Evolutionary conservation across 2,797 vertebrate species (phyloP).

Genomic region (Antennarius maculatus): DNA sequence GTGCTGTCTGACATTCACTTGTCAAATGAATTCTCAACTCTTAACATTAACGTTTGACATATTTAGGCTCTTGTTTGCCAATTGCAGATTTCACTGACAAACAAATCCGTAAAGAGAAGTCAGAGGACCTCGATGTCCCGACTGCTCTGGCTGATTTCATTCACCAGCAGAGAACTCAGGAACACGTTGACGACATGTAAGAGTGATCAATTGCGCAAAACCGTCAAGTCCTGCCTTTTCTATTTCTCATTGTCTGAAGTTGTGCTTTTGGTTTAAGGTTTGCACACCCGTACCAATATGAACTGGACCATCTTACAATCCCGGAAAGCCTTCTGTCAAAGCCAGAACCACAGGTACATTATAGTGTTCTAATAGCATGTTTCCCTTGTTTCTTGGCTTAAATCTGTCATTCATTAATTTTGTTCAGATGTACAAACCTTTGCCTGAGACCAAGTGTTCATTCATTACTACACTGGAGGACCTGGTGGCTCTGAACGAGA

Average conservation of each 20-base stretch:
- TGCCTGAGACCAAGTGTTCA: conserved; percentile 84
- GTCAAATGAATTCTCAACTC: neutral
- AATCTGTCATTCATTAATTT: neutral
- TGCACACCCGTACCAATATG: conserved; percentile 94
- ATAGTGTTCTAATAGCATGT: neutral
- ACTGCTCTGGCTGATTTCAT: conserved; percentile 94
- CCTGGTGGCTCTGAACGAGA: conserved; percentile 91
- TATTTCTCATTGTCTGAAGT: neutral
- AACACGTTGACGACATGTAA: conserved; percentile 93
- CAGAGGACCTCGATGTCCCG: conserved; percentile 92
- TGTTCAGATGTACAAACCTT: conserved; percentile 84
- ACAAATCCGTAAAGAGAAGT: conserved; percentile 85
- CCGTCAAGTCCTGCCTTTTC: neutral
- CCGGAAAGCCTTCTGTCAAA: conserved; percentile 83
- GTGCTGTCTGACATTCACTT: neutral
- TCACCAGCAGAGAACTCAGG: conserved; percentile 92
- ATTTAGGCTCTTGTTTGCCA: neutral
- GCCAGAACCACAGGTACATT: conserved; percentile 86
- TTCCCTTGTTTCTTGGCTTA: neutral
- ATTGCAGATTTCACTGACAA: conserved; percentile 85
- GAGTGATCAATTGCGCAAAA: conserved; percentile 19
- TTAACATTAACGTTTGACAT: neutral
- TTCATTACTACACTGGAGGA: conserved; percentile 89
- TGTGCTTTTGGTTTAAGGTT: conserved; percentile 80
- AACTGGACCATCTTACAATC: conserved; percentile 87